Base-by-base conservation (phyloP, 2,888 invertebrate genomes). In the Cryptocephalus primarius region DNA sequence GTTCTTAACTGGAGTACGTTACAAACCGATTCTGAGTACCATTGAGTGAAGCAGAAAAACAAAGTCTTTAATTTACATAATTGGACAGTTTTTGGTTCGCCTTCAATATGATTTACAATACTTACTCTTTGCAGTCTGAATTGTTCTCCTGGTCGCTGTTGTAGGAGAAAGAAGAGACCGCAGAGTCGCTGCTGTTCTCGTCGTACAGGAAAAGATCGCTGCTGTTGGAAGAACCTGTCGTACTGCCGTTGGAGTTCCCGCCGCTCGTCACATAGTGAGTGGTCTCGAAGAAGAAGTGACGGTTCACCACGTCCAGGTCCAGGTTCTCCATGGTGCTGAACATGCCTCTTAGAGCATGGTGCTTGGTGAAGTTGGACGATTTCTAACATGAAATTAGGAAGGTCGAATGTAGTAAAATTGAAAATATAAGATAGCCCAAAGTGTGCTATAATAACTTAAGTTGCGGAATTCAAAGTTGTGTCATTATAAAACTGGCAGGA, bases 121-220 rank as follows among this genome's bases (percentile, higher is more conserved):
- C 71, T 72, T 71, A 84, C 85, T 83, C 79, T 74, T 82, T 83
- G 9, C 74, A 71, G 39, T 78, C 75, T 0, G 80, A 76, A 54
- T 77, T 80, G 64, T 88, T 88, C 65, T 89, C 89, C 67, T 88
- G 87, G 61, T 89, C 88, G 66, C 88, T 88, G 51, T 83, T 83
- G 64, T 85, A 88, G n/a, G 73, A 72, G 51, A 82, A 76, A 58
- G 79, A 80, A 46, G 85, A 84, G 58, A 80, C 80, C 36, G 60
- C 61, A 8, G 78, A 78, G 65, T 80, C 80, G 53, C 76, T 79
- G 59, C 80, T 76, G 52, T 70, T 70, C 39, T 76, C 75, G 49
- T 75, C 76, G 48, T 82, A 83, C n/a, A 85, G 72, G 60, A 82
- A 83, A 61, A 85, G 74, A 63, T 86, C 87, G 54, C 78, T 77